Base-by-base conservation (phyloP, 2,113 vertebrate genomes). In the Elanoides forficatus region DNA sequence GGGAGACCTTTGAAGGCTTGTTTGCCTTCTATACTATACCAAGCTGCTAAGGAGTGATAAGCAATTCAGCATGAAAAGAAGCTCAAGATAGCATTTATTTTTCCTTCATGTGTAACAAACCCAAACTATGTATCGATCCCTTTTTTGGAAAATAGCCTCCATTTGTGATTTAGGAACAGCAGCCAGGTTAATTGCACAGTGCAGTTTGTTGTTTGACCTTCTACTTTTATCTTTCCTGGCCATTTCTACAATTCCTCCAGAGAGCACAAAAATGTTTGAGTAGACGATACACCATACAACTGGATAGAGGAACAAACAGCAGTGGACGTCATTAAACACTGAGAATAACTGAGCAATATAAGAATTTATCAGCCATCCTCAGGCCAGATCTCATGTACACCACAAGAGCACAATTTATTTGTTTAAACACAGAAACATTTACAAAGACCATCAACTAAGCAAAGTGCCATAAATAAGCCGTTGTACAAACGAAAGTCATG, bases 31-130 rank as follows among this genome's bases (percentile, higher is more conserved):
- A 15, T 29, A 60, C 87, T 65, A 26, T 11, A 70, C 80, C 81
- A 84, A 82, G 87, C 96, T 97, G 96, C 92, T 93, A 68, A 42
- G 60, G 25, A 92, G 63, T 13, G 93, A 97, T 97, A 96, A 97
- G 96, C 90, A 90, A 60, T 63, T 59, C 65, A 27, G 38, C 67
- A 56, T 56, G 63, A 83, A 94, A 94, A 95, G 93, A 43, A 92
- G 89, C 94, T 90, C 95, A 75, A 88, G 86, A 70, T 78, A 38
- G 66, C 67, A 9, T 97, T 97, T 90, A 73, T 90, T 96, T 73
- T 76, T 70, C 78, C 86, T 88, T 80, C 66, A 17, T 34, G 63
- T 78, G 60, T 66, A 94, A 88, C 88, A 96, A 91, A 65, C 86
- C 40, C 62, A 68, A 53, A 65, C 59, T 50, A 59, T 25, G 42